Conservation (phyloP, 1,140 invertebrate genomes). For the Orchestia grillus region DNA sequence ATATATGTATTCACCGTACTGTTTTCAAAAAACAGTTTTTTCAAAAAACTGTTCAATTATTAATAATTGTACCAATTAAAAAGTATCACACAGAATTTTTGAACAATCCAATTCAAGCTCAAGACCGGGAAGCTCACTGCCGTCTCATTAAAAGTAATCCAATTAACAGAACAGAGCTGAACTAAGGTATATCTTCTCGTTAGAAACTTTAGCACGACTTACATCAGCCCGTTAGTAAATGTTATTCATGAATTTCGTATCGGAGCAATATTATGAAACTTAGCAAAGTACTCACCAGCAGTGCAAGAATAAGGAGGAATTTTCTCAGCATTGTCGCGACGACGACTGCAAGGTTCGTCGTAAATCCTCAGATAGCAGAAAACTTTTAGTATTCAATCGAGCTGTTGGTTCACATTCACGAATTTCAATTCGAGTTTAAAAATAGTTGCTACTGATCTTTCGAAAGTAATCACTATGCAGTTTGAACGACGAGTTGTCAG, state of each 20-base stretch:
- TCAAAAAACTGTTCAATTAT: no score
- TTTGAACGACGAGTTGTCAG: background rate
- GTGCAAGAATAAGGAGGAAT: background rate
- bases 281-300: conserved; percentile 39
- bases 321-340: background rate
- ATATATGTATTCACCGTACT: no score
- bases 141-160: no score
- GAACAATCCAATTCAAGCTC: no score
- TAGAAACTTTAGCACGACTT: background rate
- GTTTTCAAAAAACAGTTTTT: no score
- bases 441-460: background rate
- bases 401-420: background rate
- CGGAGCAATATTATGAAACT: background rate
- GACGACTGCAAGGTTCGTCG: background rate
- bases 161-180: background rate
- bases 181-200: background rate
- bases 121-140: no score
- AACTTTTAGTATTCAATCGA: background rate
- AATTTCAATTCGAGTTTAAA: background rate
- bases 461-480: background rate
- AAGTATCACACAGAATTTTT: no score
- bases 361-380: background rate
- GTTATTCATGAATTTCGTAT: background rate
- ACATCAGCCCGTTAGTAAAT: background rate
- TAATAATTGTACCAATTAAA: no score